Evolutionary conservation across 2,113 vertebrate species (phyloP).

Genomic region (Rhea americana): DNA sequence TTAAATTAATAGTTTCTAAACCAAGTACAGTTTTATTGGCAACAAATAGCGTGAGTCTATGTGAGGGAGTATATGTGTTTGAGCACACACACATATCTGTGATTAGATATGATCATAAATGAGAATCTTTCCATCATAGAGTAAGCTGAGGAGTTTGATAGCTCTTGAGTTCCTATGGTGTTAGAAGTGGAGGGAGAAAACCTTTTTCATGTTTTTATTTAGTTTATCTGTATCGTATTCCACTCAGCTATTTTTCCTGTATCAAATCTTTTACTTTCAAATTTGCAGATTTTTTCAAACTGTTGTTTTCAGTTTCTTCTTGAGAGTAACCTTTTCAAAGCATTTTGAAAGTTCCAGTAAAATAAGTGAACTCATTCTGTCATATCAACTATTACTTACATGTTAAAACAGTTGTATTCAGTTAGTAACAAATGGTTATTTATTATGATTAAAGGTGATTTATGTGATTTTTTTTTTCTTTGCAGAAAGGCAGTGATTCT

Average conservation of each 20-base stretch:
- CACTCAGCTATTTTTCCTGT: neutral
- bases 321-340: neutral
- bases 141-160: neutral
- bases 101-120: neutral
- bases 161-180: neutral
- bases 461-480: neutral
- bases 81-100: neutral
- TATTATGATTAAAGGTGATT: neutral
- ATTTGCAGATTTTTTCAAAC: neutral
- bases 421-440: neutral
- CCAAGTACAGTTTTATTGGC: neutral
- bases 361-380: neutral
- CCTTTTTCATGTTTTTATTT: neutral
- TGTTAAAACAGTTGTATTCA: neutral
- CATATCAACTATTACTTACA: rapidly evolving
- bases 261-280: neutral
- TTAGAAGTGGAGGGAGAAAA: neutral
- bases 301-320: neutral
- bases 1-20: neutral
- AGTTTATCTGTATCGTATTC: neutral
- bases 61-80: neutral
- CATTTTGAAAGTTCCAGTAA: neutral
- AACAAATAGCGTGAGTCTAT: neutral
- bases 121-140: neutral
- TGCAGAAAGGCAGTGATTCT: conserved; percentile 15